Evolutionary conservation across 2,888 invertebrate genomes (phyloP).

Genomic region (Drosophila peninsularis): DNA sequence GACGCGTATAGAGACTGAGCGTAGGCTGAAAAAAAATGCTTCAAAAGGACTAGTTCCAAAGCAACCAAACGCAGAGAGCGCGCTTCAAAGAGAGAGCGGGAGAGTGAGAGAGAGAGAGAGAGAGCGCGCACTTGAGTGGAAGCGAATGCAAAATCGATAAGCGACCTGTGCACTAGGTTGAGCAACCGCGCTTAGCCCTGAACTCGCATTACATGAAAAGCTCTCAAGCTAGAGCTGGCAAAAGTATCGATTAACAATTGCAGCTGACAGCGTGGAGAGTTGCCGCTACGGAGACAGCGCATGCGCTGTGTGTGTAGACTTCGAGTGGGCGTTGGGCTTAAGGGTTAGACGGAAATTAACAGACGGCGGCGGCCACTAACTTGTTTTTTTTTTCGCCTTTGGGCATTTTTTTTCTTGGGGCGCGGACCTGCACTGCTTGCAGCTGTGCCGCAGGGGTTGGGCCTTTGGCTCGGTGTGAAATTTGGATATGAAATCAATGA

Average conservation of each 20-base stretch:
- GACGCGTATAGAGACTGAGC: conserved; percentile 71
- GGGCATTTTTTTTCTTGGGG: conserved; percentile 57
- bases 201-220: conserved; percentile 50
- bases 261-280: conserved; percentile 60
- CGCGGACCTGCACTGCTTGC: conserved; percentile 60
- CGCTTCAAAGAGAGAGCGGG: background rate
- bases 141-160: conserved; percentile 51
- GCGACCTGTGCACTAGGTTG: conserved; percentile 49
- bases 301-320: conserved; percentile 50
- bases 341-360: conserved; percentile 58
- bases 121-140: conserved; percentile 9
- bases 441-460: conserved; percentile 20
- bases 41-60: conserved; percentile 60
- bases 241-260: conserved; percentile 57
- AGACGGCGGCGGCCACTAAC: conserved; percentile 40
- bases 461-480: conserved; percentile 21
- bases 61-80: conserved; percentile 43
- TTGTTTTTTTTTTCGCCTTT: conserved; percentile 22
- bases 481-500: conserved; percentile 56
- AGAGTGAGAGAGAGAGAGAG: conserved; percentile 1
- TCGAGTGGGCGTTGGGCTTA: conserved; percentile 14
- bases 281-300: conserved; percentile 40
- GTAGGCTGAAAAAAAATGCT: conserved; percentile 50
- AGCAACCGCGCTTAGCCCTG: conserved; percentile 75
- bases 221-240: conserved; percentile 30